Conservation (phyloP, 2,888 invertebrate genomes). For the Vannuccia rotundouncinata region DNA sequence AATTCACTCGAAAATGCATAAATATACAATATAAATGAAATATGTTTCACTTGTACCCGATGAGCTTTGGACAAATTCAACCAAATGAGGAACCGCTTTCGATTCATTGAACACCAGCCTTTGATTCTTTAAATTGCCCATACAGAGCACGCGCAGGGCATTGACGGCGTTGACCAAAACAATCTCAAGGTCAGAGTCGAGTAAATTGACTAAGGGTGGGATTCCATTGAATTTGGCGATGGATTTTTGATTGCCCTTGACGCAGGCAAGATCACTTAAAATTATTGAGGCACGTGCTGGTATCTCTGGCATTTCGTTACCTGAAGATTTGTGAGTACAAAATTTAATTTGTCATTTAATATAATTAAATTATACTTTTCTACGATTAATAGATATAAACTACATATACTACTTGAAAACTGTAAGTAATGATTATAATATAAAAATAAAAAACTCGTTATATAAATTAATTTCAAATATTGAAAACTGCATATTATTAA, state of each 20-base stretch:
- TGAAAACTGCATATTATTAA: too few species aligned
- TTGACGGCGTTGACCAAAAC: conserved; percentile 55
- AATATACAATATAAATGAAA: too few species aligned
- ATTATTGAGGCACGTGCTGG: conserved; percentile 54
- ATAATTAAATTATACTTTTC: too few species aligned
- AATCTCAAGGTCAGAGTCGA: conserved; percentile 48
- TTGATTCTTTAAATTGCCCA: conserved; percentile 49
- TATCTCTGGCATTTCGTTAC: conserved; percentile 48
- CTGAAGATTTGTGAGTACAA: too few species aligned
- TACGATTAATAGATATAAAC: too few species aligned
- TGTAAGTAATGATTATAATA: too few species aligned
- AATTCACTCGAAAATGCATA: too few species aligned
- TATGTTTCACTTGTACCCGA: too few species aligned
- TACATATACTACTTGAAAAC: too few species aligned
- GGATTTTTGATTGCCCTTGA: conserved; percentile 46
- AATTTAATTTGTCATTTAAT: too few species aligned
- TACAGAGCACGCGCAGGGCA: conserved; percentile 53
- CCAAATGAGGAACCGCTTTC: conserved; percentile 48
- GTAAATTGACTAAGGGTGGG: conserved; percentile 48
- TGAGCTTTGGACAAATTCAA: conserved; percentile 53
- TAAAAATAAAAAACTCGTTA: too few species aligned
- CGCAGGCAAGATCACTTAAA: conserved; percentile 52
- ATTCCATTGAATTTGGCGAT: conserved; percentile 50
- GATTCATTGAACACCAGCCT: conserved; percentile 47
- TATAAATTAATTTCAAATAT: too few species aligned